Percentiles rank a stretch among this genome's conserved stretches.
These are phyloP conservation scores for Formica aserva DNA, from an alignment of 2,888 invertebrate species.

Conservation along the genomic window DNA sequence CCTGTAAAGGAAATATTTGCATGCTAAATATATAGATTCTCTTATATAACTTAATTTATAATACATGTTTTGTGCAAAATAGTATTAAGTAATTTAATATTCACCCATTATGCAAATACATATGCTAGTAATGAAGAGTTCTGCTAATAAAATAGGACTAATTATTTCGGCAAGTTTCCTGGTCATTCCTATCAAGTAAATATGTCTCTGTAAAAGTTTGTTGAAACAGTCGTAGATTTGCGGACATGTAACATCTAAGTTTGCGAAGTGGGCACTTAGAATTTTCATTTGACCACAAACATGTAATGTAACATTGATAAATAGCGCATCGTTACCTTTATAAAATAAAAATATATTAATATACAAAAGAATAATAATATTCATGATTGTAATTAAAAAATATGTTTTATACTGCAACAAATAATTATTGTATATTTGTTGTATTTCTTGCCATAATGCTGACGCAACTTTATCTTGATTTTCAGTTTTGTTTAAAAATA, in stretches of 20 bases:
- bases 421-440: neutral
- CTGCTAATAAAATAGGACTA: conserved; percentile 11
- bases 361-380: neutral
- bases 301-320: conserved; percentile 42
- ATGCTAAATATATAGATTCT: no score
- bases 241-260: neutral
- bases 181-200: neutral
- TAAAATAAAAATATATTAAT: neutral
- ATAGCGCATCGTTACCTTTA: conserved; percentile 38
- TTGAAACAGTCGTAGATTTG: conserved; percentile 19
- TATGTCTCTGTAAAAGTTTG: conserved; percentile 12
- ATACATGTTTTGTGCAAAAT: no score
- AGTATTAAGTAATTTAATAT: neutral
- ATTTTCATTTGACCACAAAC: conserved; percentile 44
- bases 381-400: neutral
- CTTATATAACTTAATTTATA: no score
- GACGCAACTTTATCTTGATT: no score
- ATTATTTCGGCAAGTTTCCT: conserved; percentile 4
- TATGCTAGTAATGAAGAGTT: conserved; percentile 16
- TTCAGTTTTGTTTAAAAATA: no score
- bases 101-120: conserved; percentile 11
- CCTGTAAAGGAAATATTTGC: no score
- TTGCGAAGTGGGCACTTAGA: neutral
- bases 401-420: neutral
- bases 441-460: no score